Conservation (phyloP, 2,797 vertebrate genomes). For the Gobio occitaniae region DNA sequence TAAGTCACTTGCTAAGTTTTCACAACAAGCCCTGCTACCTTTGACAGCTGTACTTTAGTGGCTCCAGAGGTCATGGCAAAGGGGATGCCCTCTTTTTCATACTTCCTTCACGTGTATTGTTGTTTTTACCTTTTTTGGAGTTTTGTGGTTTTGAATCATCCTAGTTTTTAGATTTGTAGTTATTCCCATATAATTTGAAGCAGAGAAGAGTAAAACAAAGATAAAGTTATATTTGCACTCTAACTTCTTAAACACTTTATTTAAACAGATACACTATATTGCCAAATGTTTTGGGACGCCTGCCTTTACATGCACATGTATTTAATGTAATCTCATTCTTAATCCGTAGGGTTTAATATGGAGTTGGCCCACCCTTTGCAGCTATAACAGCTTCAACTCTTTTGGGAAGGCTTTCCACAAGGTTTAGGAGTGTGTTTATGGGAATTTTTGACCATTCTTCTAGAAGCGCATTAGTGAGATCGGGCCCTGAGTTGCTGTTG, state of each 20-base stretch:
- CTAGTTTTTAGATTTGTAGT: neutral
- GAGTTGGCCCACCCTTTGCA: no score
- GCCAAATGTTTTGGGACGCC: no score
- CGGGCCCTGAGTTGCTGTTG: no score
- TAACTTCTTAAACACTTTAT: neutral
- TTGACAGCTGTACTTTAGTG: constrained; percentile 78
- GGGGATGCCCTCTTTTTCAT: constrained; percentile 71
- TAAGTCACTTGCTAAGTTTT: constrained; percentile 78
- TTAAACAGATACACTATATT: neutral
- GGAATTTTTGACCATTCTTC: no score
- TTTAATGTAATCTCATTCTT: no score
- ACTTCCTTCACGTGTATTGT: constrained; percentile 46
- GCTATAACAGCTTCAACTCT: no score
- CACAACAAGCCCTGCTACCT: constrained; percentile 71
- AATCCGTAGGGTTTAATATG: no score
- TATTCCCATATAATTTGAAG: neutral
- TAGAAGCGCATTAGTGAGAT: no score
- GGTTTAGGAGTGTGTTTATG: no score
- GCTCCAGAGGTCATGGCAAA: constrained; percentile 80
- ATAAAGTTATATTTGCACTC: neutral
- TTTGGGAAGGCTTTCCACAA: no score
- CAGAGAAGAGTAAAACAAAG: neutral
- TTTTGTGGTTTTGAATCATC: constrained; percentile 16
- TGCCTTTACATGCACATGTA: no score
- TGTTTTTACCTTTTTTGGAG: constrained; percentile 30